These are phyloP conservation scores for Palythoa grandis DNA, from an alignment of 92 coral and sea anemone genomes.

Conservation along the genomic window DNA sequence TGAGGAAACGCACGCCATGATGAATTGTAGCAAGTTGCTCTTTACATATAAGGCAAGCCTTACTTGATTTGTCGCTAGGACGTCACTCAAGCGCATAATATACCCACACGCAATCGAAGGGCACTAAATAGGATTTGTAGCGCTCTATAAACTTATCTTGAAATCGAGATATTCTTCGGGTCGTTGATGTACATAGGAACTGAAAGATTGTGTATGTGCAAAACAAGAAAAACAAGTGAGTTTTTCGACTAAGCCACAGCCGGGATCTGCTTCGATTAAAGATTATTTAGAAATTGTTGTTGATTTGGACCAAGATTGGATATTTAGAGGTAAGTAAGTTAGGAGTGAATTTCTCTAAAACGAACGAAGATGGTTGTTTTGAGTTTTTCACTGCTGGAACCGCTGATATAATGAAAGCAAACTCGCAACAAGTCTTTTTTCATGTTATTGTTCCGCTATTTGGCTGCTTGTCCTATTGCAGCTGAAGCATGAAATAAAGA, in stretches of 20 bases:
- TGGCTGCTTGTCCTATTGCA: slow-evolving; percentile 11
- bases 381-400: neutral
- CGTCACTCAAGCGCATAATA: slow-evolving; percentile 66
- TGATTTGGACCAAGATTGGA: neutral
- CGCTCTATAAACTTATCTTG: slow-evolving; percentile 52
- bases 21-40: slow-evolving; percentile 26
- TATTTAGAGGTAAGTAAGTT: neutral
- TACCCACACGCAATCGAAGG: slow-evolving; percentile 61
- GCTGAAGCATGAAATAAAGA: slow-evolving; percentile 23
- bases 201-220: neutral
- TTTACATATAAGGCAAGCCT: slow-evolving; percentile 75
- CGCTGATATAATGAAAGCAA: slow-evolving; percentile 1
- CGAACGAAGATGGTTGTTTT: neutral
- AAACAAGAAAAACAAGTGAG: slow-evolving; percentile 10
- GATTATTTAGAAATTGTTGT: neutral
- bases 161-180: slow-evolving; percentile 19
- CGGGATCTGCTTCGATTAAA: neutral
- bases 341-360: neutral
- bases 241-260: neutral
- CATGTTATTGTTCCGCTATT: slow-evolving; percentile 27
- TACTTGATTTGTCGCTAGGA: slow-evolving; percentile 37
- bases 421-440: slow-evolving; percentile 16
- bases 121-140: slow-evolving; percentile 62
- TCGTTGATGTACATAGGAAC: slow-evolving; percentile 6
- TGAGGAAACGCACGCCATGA: slow-evolving; percentile 4